phyloP scores from a whole-genome alignment of 2,797 vertebrate genomes.

The Anomalospiza imberbis region DNA sequence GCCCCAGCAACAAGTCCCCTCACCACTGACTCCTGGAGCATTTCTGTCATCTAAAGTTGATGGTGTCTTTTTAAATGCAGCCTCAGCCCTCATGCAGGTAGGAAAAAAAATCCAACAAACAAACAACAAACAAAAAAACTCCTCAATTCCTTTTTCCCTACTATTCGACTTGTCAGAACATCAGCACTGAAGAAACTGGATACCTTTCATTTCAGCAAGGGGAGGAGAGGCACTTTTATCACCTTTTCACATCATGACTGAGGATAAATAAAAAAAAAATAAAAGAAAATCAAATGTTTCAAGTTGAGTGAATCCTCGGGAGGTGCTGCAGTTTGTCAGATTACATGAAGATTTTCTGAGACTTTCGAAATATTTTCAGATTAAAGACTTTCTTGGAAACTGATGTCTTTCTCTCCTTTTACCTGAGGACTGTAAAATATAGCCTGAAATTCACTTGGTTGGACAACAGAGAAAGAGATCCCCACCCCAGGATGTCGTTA shows the following conservation, averaged over 20 bases:
- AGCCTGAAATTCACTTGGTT: not conserved
- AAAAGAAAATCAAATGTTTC: not conserved
- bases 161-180: not conserved
- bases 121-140: not conserved
- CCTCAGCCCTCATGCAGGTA: not conserved
- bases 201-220: not conserved
- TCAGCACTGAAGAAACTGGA: not conserved
- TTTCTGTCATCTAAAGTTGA: not conserved
- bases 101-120: not conserved
- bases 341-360: constrained; percentile 12
- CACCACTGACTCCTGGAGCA: not conserved
- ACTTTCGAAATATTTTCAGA: constrained; percentile 1
- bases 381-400: constrained; percentile 1
- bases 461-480: not conserved
- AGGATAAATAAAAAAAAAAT: not conserved
- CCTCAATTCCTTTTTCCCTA: not conserved
- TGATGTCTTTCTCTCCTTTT: not conserved
- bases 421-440: not conserved
- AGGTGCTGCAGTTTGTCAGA: constrained; percentile 7
- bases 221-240: not conserved
- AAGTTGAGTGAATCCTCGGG: not conserved
- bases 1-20: not conserved
- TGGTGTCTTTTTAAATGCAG: not conserved
- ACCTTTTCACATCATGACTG: not conserved
- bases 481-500: not conserved